Conservation (phyloP, 2,113 vertebrate species). For the Motacilla alba region DNA sequence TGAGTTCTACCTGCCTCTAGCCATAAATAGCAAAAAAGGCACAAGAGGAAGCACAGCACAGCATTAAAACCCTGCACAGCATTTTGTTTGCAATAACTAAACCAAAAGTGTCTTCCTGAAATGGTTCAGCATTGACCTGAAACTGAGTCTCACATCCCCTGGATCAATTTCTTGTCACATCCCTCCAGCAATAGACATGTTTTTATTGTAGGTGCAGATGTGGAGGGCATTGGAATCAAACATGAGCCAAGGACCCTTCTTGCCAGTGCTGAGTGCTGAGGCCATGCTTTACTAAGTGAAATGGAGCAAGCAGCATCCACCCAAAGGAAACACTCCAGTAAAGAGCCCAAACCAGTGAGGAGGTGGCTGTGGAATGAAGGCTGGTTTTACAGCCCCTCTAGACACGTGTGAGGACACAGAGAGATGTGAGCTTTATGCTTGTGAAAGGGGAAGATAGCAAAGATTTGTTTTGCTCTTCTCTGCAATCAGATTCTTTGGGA, state of each 20-base stretch:
- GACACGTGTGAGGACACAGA: not conserved
- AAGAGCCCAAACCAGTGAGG: not conserved
- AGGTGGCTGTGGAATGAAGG: not conserved
- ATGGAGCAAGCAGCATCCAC: not conserved
- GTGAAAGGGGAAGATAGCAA: not conserved
- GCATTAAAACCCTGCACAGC: not conserved
- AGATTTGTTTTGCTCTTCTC: not conserved
- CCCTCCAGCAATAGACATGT: not conserved
- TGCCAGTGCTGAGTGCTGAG: not conserved
- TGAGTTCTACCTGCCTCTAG: not conserved
- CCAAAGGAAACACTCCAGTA: not conserved
- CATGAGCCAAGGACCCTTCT: not conserved
- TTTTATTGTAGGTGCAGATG: not conserved
- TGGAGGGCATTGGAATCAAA: not conserved
- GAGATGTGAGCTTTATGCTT: not conserved
- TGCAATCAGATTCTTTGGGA: not conserved
- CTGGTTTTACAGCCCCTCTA: not conserved
- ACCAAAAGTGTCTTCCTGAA: not conserved
- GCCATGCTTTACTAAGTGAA: not conserved
- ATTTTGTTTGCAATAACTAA: not conserved
- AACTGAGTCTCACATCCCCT: not conserved
- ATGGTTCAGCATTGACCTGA: not conserved
- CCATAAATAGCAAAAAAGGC: not conserved
- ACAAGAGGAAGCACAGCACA: not conserved
- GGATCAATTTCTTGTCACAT: not conserved